phyloP scores from a whole-genome alignment of 92 coral and sea anemone species.

The Hydrozoanthus gracilis region DNA sequence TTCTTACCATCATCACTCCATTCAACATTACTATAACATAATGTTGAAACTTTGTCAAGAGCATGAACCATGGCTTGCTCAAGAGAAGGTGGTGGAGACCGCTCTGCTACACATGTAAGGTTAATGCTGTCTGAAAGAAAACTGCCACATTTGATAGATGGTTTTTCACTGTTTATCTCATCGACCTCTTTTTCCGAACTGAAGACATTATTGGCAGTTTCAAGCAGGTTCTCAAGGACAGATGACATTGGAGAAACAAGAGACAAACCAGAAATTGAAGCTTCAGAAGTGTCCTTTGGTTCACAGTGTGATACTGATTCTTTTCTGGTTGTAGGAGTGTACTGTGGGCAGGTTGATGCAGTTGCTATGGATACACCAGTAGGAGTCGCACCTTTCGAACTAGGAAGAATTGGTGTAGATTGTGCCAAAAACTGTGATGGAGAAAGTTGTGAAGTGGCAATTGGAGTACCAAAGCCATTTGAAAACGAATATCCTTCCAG shows the following conservation, averaged over 20 bases:
- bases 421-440: constrained; percentile 19
- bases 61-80: constrained; percentile 36
- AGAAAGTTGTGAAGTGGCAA: neutral
- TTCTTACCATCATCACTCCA: neutral
- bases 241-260: constrained; percentile 27
- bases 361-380: neutral
- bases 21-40: neutral
- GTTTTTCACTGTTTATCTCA: neutral
- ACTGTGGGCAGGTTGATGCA: neutral
- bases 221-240: constrained; percentile 1
- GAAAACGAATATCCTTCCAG: neutral
- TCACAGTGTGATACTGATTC: neutral
- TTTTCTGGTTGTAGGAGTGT: constrained; percentile 14
- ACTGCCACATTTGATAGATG: neutral
- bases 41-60: constrained; percentile 39
- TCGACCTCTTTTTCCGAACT: neutral
- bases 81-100: constrained; percentile 13
- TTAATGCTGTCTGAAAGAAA: neutral
- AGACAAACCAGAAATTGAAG: constrained; percentile 2
- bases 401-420: constrained; percentile 22
- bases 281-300: neutral
- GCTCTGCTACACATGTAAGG: neutral
- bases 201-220: neutral
- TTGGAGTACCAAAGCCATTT: constrained; percentile 16
- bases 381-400: neutral